These are phyloP conservation scores for Clivina fossor DNA, from an alignment of 2,888 invertebrate species.

Conservation along the genomic window DNA sequence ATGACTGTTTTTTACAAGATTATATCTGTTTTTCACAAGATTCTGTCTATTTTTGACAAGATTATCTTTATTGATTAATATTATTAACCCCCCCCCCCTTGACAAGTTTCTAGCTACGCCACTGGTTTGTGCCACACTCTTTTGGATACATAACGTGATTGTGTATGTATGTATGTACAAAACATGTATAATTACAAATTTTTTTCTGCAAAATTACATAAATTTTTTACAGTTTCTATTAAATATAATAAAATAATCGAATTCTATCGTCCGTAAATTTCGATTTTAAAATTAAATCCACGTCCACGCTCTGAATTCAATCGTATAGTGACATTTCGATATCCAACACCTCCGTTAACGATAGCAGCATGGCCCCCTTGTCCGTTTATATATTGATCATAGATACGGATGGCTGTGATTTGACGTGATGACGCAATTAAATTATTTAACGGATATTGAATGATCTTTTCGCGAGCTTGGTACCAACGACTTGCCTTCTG, in stretches of 20 bases:
- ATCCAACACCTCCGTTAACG: conserved; percentile 47
- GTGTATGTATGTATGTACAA: too few relatives aligned
- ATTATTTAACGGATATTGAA: conserved; percentile 5
- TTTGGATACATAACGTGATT: too few relatives aligned
- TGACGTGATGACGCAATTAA: not conserved
- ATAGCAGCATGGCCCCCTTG: conserved; percentile 44
- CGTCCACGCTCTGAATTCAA: conserved; percentile 45
- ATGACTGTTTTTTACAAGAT: too few relatives aligned
- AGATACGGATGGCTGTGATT: conserved; percentile 5
- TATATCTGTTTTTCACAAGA: too few relatives aligned
- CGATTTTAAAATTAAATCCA: conserved; percentile 47
- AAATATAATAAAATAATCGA: not conserved
- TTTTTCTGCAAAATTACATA: too few relatives aligned
- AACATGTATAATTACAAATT: too few relatives aligned
- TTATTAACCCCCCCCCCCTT: too few relatives aligned
- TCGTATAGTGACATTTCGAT: conserved; percentile 45
- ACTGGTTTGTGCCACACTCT: too few relatives aligned
- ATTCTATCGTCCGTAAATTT: conserved; percentile 44
- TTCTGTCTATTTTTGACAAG: too few relatives aligned
- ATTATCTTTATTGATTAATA: too few relatives aligned
- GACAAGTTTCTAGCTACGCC: too few relatives aligned
- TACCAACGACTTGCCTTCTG: not conserved
- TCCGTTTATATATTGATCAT: conserved; percentile 1
- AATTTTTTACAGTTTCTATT: too few relatives aligned
- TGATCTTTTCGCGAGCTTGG: conserved; percentile 11